These are phyloP conservation scores for Malurus cyaneus DNA, from an alignment of 2,113 vertebrate species.

Conservation along the genomic window DNA sequence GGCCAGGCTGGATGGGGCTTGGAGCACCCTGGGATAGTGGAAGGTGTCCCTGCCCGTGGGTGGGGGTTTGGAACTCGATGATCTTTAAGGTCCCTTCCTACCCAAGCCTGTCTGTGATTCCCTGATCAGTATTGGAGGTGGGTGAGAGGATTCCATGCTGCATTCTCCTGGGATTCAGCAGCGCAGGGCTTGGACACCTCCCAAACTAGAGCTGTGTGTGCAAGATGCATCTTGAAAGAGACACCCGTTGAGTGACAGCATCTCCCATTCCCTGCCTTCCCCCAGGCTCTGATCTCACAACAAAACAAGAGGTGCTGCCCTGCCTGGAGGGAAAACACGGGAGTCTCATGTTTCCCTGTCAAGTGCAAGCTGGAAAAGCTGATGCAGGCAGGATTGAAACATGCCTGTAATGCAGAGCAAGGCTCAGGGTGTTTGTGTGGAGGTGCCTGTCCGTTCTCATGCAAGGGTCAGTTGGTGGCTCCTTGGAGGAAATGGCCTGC, in stretches of 20 bases:
- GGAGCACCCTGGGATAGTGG: not conserved
- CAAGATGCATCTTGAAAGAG: not conserved
- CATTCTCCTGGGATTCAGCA: not conserved
- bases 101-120: not conserved
- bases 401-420: not conserved
- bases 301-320: not conserved
- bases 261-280: not conserved
- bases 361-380: not conserved
- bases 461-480: not conserved
- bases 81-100: not conserved
- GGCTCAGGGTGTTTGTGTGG: rapidly evolving
- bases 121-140: not conserved
- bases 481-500: not conserved
- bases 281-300: not conserved
- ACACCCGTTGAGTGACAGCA: not conserved
- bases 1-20: not conserved
- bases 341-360: not conserved
- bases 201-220: not conserved
- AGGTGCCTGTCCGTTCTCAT: not conserved
- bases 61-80: not conserved
- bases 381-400: not conserved
- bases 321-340: not conserved
- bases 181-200: not conserved
- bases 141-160: not conserved
- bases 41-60: not conserved